Evolutionary conservation across 2,113 vertebrate species (phyloP), one percentile per base, ranked within the genome.

Genomic region (Daphoenositta chrysoptera): DNA sequence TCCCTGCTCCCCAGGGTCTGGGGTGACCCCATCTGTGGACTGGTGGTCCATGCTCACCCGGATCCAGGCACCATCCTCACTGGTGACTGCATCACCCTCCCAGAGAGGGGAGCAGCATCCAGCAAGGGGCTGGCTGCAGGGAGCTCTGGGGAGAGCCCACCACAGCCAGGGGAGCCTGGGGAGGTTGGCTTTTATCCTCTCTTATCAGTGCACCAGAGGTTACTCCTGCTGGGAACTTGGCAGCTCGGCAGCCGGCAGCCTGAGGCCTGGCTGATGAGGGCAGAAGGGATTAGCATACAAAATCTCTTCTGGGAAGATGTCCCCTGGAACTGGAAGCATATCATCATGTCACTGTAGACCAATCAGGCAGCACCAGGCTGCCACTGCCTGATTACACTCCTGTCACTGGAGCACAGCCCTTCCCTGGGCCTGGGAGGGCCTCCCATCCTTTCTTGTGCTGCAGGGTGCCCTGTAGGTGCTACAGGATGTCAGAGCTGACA

Each of bases 201-300:
- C 28, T 86, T 90, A 77, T 86, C 94, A 63, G 45, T 7, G 2
- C 15, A 83, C 44, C 89, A 91, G 69, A 91, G 70, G 65, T 77
- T 87, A 51, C 61, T 84, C 70, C 87, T 2, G 9, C 76, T 80
- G 72, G 39, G 88, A 24, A 44, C 22, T 81, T 84, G 64, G 86
- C 89, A 91, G 33, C 39, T 60, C 0, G 0, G 64, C 72, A 75
- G 63, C n/a, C 0, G 0, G 42, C 66, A 69, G 83, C 63, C 3
- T 2, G 24, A 83, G 76, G 72, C 76, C 56, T 51, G 80, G 60
- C 30, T 87, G 64, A 51, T 81, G 44, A 51, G 31, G 47, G n/a
- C 51, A 89, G 54, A 22, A 83, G 45, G 58, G 83, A 96, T 96
- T 96, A 92, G 63, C 85, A 73, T 83, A 66, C 30, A 72, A 79